These are phyloP conservation scores for Spea multiplicata DNA, from an alignment of 2,113 vertebrate genomes.

Conservation along the genomic window DNA sequence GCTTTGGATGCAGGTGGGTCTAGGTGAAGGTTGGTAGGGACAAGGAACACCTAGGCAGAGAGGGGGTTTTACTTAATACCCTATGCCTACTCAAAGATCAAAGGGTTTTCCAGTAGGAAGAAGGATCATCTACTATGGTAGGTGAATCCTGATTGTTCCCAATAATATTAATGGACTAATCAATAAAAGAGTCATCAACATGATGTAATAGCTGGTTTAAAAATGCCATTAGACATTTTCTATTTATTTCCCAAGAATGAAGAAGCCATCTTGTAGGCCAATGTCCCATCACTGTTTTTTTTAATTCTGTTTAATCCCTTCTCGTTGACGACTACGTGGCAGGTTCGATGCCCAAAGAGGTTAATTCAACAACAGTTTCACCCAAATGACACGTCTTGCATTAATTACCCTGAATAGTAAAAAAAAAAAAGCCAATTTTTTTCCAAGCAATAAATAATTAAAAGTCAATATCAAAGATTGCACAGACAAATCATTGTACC, in stretches of 20 bases:
- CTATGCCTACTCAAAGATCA: too few species aligned
- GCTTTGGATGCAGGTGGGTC: too few species aligned
- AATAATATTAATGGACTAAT: too few species aligned
- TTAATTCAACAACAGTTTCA: conserved; percentile 1
- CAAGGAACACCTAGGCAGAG: too few species aligned
- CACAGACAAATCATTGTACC: conserved; percentile 58
- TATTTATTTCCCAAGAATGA: conserved; percentile 3
- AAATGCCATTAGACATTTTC: not conserved
- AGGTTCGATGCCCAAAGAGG: conserved; percentile 6
- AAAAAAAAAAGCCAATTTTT: conserved; percentile 61
- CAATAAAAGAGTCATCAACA: too few species aligned
- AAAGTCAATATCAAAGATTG: conserved; percentile 64
- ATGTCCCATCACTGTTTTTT: conserved; percentile 8
- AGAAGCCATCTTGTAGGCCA: too few species aligned
- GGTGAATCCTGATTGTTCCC: too few species aligned
- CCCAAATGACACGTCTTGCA: not conserved
- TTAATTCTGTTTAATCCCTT: conserved; percentile 15
- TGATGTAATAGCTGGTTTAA: not conserved
- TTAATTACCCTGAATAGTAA: conserved; percentile 37
- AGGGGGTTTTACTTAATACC: too few species aligned
- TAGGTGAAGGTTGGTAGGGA: too few species aligned
- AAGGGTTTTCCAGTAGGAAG: too few species aligned
- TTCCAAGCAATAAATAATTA: conserved; percentile 67
- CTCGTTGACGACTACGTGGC: conserved; percentile 1
- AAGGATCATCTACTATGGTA: too few species aligned